Percentiles rank a stretch among this genome's conserved stretches.
phyloP scores from a whole-genome alignment of 2,113 vertebrate genomes.

The Oriolus oriolus region DNA sequence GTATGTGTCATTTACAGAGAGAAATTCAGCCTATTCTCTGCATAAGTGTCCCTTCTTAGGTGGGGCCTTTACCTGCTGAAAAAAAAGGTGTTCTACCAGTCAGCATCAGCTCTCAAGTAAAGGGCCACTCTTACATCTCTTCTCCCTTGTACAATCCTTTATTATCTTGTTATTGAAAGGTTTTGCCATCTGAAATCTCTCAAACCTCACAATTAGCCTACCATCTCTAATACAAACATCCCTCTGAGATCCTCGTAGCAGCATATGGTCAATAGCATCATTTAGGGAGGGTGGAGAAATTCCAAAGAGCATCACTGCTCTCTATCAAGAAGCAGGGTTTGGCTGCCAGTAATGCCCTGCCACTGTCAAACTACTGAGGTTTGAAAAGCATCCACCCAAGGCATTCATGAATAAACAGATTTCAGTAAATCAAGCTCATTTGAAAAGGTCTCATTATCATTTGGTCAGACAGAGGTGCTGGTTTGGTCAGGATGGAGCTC shows the following conservation, averaged over 20 bases:
- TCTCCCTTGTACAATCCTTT: neutral
- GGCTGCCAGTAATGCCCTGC: constrained; percentile 14
- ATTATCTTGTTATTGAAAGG: neutral
- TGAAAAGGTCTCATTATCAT: neutral
- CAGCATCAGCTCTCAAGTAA: neutral
- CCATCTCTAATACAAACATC: neutral
- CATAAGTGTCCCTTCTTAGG: neutral
- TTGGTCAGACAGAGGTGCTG: neutral
- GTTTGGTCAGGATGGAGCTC: neutral
- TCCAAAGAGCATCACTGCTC: neutral
- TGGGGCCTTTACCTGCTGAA: neutral
- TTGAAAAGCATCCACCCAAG: neutral
- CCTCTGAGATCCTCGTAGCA: neutral
- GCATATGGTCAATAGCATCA: neutral
- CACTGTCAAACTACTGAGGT: neutral
- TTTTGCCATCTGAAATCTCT: neutral
- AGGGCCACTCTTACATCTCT: neutral
- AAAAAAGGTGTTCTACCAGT: neutral
- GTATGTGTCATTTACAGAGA: neutral
- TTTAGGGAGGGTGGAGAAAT: neutral
- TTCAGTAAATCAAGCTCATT: neutral
- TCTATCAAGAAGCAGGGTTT: neutral
- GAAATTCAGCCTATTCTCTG: neutral
- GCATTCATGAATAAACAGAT: neutral
- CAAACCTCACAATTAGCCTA: neutral